These are phyloP conservation scores for Balaeniceps rex DNA, from an alignment of 2,113 vertebrate genomes.

Conservation along the genomic window DNA sequence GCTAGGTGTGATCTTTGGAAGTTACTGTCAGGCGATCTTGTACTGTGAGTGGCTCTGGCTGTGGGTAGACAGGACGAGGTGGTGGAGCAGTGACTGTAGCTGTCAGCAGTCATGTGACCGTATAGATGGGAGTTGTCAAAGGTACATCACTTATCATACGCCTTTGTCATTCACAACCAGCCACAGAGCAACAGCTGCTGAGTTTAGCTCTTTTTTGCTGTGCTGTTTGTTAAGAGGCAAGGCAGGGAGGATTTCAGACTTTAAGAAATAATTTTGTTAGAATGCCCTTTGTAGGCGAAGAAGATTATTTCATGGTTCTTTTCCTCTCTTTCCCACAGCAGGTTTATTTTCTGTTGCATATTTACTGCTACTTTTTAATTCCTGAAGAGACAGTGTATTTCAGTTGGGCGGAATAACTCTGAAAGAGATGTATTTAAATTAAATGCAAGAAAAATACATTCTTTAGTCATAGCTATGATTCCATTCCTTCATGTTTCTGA, in stretches of 20 bases:
- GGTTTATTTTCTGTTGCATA: not conserved
- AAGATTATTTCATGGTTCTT: not conserved
- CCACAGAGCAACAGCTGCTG: not conserved
- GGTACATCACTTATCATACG: fast-evolving
- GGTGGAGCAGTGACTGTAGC: fast-evolving
- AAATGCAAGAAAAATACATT: not conserved
- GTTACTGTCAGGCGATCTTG: fast-evolving
- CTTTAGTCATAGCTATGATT: not conserved
- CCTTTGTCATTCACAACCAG: not conserved
- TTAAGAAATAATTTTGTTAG: not conserved
- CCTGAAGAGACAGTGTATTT: not conserved
- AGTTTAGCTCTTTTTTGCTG: not conserved
- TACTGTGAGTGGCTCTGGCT: not conserved
- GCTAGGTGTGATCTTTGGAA: not conserved
- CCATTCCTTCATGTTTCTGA: not conserved
- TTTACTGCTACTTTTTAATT: not conserved
- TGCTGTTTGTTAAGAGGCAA: not conserved
- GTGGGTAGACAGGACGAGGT: not conserved
- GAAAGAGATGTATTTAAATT: not conserved
- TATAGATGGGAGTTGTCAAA: not conserved
- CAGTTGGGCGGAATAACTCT: not conserved
- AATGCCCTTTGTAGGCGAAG: not conserved
- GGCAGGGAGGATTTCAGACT: not conserved
- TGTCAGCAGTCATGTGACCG: not conserved
- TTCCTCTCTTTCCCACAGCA: not conserved